Evolutionary conservation across 2,888 invertebrate species (phyloP).

Genomic region (Deroplatys truncata): DNA sequence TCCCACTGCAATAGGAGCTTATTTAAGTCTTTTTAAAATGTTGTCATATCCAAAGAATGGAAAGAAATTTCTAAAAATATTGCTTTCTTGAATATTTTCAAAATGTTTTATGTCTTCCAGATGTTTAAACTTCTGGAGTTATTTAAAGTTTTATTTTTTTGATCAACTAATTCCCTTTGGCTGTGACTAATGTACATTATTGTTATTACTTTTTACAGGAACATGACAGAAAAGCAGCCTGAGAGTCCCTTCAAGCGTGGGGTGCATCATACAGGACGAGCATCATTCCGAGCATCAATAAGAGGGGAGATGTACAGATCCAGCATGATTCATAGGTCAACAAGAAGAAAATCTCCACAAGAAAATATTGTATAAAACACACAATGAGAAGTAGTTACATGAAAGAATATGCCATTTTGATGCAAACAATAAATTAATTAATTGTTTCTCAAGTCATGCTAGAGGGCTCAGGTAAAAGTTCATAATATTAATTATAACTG

Average conservation of each 20-base stretch:
- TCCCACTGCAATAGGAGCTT: too few species aligned
- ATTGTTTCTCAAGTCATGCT: neutral
- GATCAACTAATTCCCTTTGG: neutral
- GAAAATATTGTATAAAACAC: neutral
- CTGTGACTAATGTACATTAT: neutral
- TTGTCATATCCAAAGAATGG: too few species aligned
- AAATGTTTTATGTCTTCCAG: too few species aligned
- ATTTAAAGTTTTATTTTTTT: neutral
- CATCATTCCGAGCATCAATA: slow-evolving; percentile 57
- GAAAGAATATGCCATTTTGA: neutral
- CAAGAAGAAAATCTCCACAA: neutral
- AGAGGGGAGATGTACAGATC: slow-evolving; percentile 63
- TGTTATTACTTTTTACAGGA: neutral
- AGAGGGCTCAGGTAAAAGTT: neutral
- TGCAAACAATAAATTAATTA: neutral
- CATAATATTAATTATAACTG: neutral
- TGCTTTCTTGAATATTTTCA: too few species aligned
- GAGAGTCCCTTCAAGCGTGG: slow-evolving; percentile 23
- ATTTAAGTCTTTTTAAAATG: too few species aligned
- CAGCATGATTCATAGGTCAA: slow-evolving; percentile 45
- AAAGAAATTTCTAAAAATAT: too few species aligned
- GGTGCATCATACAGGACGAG: slow-evolving; percentile 39
- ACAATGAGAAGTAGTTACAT: neutral
- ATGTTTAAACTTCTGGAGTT: too few species aligned
- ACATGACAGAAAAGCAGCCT: neutral